Base-by-base conservation (phyloP, 1,140 invertebrate genomes). In the Drosophila pandora region DNA sequence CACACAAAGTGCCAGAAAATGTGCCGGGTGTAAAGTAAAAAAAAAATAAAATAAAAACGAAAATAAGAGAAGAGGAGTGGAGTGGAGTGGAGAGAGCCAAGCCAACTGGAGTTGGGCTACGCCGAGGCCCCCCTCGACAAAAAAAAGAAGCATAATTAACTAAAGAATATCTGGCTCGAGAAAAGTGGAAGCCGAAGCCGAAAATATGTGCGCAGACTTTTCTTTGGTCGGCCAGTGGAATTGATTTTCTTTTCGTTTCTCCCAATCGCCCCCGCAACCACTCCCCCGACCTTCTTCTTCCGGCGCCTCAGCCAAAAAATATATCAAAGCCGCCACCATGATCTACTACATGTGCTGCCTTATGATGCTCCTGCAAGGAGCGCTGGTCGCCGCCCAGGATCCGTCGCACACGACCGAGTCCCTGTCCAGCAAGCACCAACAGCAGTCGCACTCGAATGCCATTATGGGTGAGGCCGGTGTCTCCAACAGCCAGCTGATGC, bases 401-500 rank as follows among this genome's bases (percentile, higher is more conserved):
- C 71, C 57, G 39, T 71, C 56, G 23, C 57, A 54, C 45, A 65
- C 63, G 32, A 65, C 63, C 21, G 57, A 67, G 8, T 60, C 70
- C 34, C 12, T 76, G 53, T 48, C 71, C 5, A 74, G 13, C 60
- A 79, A 65, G 58, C 76, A 60, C 56, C 69, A 88, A 43, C 75
- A 85, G 53, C 60, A 70, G 12, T 73, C 90, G 13, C 89, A 91
- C 28, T 91, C 90, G 21, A 90, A 91, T 37, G 89, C 89, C 55
- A 90, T 90, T 13, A 90, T 90, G 89, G 89, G 89, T 45, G 89
- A 90, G 65, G 89, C 89, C 17, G 89, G 89, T 10, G 89, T 90
- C 0, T 90, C 84, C 25, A 89, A 74, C 43, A 74, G 79, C 5
- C 89, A 90, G 62, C 52, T 90, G 23, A 32, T 83, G 62, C 76